phyloP scores from a whole-genome alignment of 2,113 vertebrate species.

The Proterorhinus semilunaris region DNA sequence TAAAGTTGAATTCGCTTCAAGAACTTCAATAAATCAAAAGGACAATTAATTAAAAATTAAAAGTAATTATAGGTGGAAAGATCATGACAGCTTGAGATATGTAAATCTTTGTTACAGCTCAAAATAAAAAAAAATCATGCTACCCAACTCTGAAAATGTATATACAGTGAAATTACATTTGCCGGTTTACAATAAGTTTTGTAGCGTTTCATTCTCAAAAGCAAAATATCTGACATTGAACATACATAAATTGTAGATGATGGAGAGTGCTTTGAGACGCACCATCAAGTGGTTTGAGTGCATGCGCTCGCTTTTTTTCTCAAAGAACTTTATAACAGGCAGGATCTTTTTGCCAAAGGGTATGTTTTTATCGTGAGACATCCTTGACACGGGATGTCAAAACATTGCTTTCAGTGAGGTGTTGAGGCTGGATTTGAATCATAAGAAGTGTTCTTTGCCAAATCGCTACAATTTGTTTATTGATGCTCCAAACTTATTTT shows the following conservation, averaged over 20 bases:
- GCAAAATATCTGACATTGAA: constrained; percentile 13
- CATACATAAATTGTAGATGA: constrained; percentile 19
- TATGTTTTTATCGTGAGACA: constrained; percentile 44
- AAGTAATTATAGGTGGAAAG: constrained; percentile 51
- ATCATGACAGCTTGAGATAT: constrained; percentile 28
- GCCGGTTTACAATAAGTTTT: neutral
- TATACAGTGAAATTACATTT: neutral
- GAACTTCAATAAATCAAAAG: constrained; percentile 32
- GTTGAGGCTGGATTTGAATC: constrained; percentile 29
- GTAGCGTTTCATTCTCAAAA: constrained; percentile 2
- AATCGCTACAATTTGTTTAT: constrained; percentile 29
- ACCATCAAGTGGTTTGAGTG: constrained; percentile 31
- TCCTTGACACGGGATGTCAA: constrained; percentile 55
- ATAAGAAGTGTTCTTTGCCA: constrained; percentile 44
- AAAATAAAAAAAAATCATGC: neutral
- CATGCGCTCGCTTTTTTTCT: constrained; percentile 22
- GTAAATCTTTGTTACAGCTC: neutral
- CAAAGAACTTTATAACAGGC: constrained; percentile 41
- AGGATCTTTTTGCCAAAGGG: constrained; percentile 41
- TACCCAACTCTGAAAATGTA: neutral
- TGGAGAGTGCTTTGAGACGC: constrained; percentile 36
- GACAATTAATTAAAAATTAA: constrained; percentile 55
- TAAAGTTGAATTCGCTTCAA: constrained; percentile 30
- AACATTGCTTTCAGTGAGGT: constrained; percentile 35
- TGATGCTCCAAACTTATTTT: constrained; percentile 11